Conservation (phyloP, 2,113 vertebrate species). For the Cephalopholis sonnerati region DNA sequence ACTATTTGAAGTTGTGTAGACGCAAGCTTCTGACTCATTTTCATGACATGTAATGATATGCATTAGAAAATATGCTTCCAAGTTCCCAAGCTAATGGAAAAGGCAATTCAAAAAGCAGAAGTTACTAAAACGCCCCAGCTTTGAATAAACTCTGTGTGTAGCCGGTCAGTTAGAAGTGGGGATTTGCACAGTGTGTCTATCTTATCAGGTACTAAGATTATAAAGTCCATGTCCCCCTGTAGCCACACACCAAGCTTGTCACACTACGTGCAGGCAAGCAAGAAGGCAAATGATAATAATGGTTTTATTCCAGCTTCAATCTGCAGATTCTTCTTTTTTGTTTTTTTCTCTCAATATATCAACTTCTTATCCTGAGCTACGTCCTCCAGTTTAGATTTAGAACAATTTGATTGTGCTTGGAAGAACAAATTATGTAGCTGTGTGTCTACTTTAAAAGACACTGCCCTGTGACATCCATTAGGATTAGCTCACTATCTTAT, state of each 20-base stretch:
- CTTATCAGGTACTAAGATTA: slow-evolving; percentile 15
- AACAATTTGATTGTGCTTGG: not conserved
- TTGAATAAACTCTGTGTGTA: slow-evolving; percentile 1
- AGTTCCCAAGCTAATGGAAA: not conserved
- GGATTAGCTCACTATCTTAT: slow-evolving; percentile 36
- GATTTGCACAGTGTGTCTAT: not conserved
- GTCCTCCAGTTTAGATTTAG: not conserved
- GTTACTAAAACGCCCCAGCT: not conserved
- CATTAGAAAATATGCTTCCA: not conserved
- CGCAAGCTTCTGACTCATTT: slow-evolving; percentile 1
- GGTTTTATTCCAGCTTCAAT: not conserved
- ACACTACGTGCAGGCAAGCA: slow-evolving; percentile 3
- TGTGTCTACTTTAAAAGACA: not conserved
- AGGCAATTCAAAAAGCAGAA: not conserved
- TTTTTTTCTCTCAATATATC: slow-evolving; percentile 15
- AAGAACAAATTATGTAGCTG: not conserved
- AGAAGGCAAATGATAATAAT: not conserved
- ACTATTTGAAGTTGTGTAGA: not conserved
- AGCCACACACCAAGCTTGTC: slow-evolving; percentile 14
- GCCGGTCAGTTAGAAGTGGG: slow-evolving; percentile 13
- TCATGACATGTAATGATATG: not conserved
- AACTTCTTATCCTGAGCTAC: not conserved
- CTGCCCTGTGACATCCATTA: slow-evolving; percentile 5
- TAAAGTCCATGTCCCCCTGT: not conserved
- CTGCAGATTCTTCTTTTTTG: slow-evolving; percentile 7